These are phyloP conservation scores for Microtus pennsylvanicus DNA, from an alignment of 2,113 vertebrate genomes.

Conservation along the genomic window DNA sequence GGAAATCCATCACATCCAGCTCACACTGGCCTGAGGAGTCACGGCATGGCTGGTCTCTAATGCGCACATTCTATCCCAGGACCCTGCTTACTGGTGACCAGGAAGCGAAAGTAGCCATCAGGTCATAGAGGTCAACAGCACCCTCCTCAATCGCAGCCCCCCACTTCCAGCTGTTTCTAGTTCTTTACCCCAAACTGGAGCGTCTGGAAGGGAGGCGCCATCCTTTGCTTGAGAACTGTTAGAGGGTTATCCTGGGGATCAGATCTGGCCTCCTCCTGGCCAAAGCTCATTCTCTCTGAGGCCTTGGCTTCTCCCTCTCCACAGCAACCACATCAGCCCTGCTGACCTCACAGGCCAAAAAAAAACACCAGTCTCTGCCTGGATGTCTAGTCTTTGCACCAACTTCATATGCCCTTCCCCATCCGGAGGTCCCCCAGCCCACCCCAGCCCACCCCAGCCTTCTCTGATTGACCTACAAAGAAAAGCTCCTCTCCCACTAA, in stretches of 20 bases:
- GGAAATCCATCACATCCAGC: not conserved
- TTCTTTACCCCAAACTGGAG: not conserved
- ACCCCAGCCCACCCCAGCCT: not conserved
- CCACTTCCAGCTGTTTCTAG: not conserved
- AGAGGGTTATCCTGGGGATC: not conserved
- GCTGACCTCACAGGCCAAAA: not conserved
- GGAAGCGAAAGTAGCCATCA: not conserved
- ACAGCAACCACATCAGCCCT: not conserved
- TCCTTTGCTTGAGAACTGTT: not conserved
- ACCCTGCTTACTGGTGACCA: not conserved
- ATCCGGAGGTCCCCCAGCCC: not conserved
- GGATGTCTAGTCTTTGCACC: not conserved
- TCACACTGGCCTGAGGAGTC: not conserved
- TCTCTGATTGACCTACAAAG: not conserved
- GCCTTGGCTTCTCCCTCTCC: not conserved
- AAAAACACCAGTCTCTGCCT: not conserved
- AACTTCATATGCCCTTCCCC: not conserved
- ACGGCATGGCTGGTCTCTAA: not conserved
- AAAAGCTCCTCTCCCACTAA: not conserved
- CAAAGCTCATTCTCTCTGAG: rapidly evolving
- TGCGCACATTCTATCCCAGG: too few species aligned
- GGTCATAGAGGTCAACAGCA: too few species aligned
- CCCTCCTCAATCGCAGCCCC: not conserved
- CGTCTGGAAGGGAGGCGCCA: not conserved
- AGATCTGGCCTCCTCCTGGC: not conserved